Evolutionary conservation across 2,797 vertebrate genomes (phyloP), one percentile per base, ranked within the genome.

Genomic region (Tokudaia muenninki): DNA sequence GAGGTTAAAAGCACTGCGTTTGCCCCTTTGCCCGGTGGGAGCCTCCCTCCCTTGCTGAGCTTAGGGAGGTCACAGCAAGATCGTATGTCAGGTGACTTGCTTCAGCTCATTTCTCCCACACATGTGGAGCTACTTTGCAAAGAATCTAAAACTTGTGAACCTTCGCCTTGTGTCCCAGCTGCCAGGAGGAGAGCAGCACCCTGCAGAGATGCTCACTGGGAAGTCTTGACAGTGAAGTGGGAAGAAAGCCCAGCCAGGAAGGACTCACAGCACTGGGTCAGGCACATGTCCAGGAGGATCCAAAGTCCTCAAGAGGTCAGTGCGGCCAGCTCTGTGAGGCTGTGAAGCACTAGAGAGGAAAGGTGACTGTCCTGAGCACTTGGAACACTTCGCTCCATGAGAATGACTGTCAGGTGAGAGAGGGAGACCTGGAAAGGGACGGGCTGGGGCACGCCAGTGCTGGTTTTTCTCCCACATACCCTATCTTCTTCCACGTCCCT

Each of bases 61-160:
- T 41, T 52, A 65, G 44, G 41, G 67, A 12, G 72, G 61, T 34
- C 13, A 31, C 9, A 4, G 47, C 6, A 55, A 67, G 82, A 77
- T 52, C 5, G 10, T 52, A 57, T 22, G 10, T 65, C 83, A 92
- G 83, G 86, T 70, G 55, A 86, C 74, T n/a, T 9, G 6, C 75
- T 72, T 44, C 90, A n/a, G 63, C 63, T 50, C 63, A 1, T 9
- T 65, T 47, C 78, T 84, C 70, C 37, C 67, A n/a, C n/a, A 57
- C 65, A 29, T 2, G 59, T 91, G 92, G 82, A 65, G 84, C 37
- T 84, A 77, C 67, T 94, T 79, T 77, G 4, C 50, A 44, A 83
- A 90, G 87, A 95, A 72, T 80, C 75, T 55, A 65, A 91, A 78
- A 86, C 61, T 57, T 57, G 61, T 44, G 95, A 94, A 52, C 78